Base-by-base conservation (phyloP, 2,888 invertebrate species). In the Thelaira solivaga region DNA sequence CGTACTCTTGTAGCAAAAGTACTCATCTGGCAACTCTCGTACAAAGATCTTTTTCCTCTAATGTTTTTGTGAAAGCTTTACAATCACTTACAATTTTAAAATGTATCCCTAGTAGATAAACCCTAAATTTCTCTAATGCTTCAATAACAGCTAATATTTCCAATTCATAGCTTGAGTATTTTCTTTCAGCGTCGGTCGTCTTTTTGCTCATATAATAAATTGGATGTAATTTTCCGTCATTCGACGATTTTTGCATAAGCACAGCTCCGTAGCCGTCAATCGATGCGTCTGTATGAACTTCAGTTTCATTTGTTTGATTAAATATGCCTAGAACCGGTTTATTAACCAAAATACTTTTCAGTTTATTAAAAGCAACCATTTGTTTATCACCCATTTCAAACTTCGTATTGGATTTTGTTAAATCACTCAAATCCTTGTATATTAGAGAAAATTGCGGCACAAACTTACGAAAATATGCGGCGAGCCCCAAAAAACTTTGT, bases 391-490 rank as follows among this genome's bases (percentile, higher is more conserved):
- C 61, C 45, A 82, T 81, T 39, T 57, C 20, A 77, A 83, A 85
- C 10, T 53, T 20, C 8, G 13, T 22, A 31, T 81, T 68, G 24
- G 81, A 78, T 67, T 74, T 77, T 5, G 53, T 75, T 16, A 79
- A 13, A 22, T 81, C 75, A 7, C 79, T 81, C 13, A 84, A 49
- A 0, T 82, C 83, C 31, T 61, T 76, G 2, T 81, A 81, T 24
- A 83, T 59, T 4, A 64, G 36, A 0, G 82, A 80, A 83, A 84
- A 47, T 81, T 81, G 5, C 82, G 53, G 41, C n/a, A n/a, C n/a
- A n/a, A n/a, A n/a, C n/a, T n/a, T n/a, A n/a, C n/a, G n/a, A n/a
- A 85, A 85, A 53, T 82, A 83, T 8, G 83, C 82, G 2, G 82
- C 82, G 59, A 86, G 45, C 0, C 85, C 85, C 5, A 85, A 45